Evolutionary conservation across 1,140 invertebrate species (phyloP), one percentile per base, ranked within the genome.

Genomic region (Brachystomella parvula): DNA sequence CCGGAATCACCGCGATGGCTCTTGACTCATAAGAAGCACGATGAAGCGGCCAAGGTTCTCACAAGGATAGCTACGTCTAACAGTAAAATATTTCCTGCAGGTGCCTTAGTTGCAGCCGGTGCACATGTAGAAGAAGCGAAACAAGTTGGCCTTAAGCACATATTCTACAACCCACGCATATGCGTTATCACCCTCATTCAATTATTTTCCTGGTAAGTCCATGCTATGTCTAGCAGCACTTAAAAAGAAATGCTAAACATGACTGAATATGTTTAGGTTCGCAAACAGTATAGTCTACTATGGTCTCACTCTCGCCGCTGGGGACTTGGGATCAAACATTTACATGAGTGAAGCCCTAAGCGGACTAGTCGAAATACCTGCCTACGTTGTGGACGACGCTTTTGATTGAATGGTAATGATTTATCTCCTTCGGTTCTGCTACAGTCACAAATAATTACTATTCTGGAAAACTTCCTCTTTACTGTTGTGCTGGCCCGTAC

Each of bases 1-100:
- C 71, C 71, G 0, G 71, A 73, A 60, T 66, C 64, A 26, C 71
- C 71, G 24, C 21, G 71, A 44, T 73, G 71, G 71, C 44, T 73
- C 28, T 64, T 68, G 1, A 64, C 64, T 1, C 61, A 73, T 29
- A 57, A 68, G 2, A 57, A 64, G 30, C 39, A 63, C 0, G 31
- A 63, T 1, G 70, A 71, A 47, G 70, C 70, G 0, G 35, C 32
- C 9, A 33, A 68, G 30, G 31, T 71, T n/a, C 31, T 71, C 2
- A 28, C 49, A 2, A 28, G 33, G 56, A 69, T 72, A 6, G 65
- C 66, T 49, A 53, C 65, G n/a, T 2, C 39, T 31, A 67, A 67
- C 31, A 64, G 58, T 2, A 66, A 53, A 58, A 64, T 63, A n/a
- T 68, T 68, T 35, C 68, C 70, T 1, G n/a, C 60, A 26, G 57